phyloP scores from a whole-genome alignment of 2,888 invertebrate species.

The Caenorhabditis sp. region DNA sequence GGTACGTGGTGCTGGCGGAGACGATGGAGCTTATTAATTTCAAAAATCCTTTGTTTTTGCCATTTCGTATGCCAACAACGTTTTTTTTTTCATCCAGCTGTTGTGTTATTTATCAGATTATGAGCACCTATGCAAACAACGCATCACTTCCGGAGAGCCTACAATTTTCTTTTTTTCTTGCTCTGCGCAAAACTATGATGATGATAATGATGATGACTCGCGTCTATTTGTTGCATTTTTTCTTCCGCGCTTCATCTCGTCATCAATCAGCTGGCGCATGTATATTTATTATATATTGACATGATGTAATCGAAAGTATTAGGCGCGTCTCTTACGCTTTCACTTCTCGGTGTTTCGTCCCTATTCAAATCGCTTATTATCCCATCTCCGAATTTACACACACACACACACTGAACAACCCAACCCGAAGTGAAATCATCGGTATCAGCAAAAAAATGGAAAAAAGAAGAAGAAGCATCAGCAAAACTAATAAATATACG shows the following conservation, averaged over 20 bases:
- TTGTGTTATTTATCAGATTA: constrained; percentile 1
- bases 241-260: background rate
- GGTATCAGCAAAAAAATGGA: background rate
- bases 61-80: background rate
- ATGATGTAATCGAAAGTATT: constrained; percentile 1
- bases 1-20: constrained; percentile 47
- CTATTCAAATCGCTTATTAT: constrained; percentile 8
- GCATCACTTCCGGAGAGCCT: background rate
- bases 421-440: constrained; percentile 8
- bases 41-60: background rate
- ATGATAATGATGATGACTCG: too few relatives aligned
- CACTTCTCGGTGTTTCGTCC: constrained; percentile 20
- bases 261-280: background rate
- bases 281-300: background rate
- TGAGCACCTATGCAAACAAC: background rate
- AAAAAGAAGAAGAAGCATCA: too few relatives aligned
- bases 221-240: background rate
- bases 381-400: too few relatives aligned
- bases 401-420: too few relatives aligned
- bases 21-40: constrained; percentile 49
- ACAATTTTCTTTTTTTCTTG: background rate
- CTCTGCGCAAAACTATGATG: too few relatives aligned
- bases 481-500: constrained; percentile 23
- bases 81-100: background rate
- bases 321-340: too few relatives aligned